These are phyloP conservation scores for Phalloptychus januarius DNA, from an alignment of 2,797 vertebrate species.

Conservation along the genomic window DNA sequence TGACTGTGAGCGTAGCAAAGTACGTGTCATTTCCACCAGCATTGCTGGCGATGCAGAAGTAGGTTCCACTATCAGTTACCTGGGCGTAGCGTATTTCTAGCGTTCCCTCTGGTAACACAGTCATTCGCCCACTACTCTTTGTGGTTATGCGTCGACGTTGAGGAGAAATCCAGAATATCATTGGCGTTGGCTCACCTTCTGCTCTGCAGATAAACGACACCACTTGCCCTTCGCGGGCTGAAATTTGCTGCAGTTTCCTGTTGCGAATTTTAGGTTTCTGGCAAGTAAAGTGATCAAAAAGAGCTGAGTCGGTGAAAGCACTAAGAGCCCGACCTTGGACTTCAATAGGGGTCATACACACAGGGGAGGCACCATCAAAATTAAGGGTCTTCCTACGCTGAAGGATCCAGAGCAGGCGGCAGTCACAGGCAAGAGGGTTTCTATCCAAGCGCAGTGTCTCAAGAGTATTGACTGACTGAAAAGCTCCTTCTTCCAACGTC, in stretches of 20 bases:
- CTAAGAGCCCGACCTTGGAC: constrained; percentile 90
- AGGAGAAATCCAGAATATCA: constrained; percentile 95
- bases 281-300: constrained; percentile 97
- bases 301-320: constrained; percentile 88
- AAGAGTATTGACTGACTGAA: constrained; percentile 94
- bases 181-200: constrained; percentile 90
- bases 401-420: constrained; percentile 95
- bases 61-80: constrained; percentile 93
- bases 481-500: constrained; percentile 91
- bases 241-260: constrained; percentile 90
- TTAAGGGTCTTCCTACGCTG: constrained; percentile 95
- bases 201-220: constrained; percentile 93
- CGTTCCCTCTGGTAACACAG: constrained; percentile 89
- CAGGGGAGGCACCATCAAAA: constrained; percentile 90
- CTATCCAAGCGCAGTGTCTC: constrained; percentile 91
- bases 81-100: constrained; percentile 91
- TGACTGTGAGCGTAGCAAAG: constrained; percentile 92
- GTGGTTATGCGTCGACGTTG: constrained; percentile 90
- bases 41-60: constrained; percentile 98
- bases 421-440: constrained; percentile 96
- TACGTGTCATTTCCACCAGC: constrained; percentile 97
- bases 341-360: constrained; percentile 87
- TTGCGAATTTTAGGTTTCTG: constrained; percentile 95
- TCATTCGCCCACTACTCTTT: constrained; percentile 85
- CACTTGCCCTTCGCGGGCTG: constrained; percentile 86